Base-by-base conservation (phyloP, 2,797 vertebrate species). In the Spheniscus humboldti region DNA sequence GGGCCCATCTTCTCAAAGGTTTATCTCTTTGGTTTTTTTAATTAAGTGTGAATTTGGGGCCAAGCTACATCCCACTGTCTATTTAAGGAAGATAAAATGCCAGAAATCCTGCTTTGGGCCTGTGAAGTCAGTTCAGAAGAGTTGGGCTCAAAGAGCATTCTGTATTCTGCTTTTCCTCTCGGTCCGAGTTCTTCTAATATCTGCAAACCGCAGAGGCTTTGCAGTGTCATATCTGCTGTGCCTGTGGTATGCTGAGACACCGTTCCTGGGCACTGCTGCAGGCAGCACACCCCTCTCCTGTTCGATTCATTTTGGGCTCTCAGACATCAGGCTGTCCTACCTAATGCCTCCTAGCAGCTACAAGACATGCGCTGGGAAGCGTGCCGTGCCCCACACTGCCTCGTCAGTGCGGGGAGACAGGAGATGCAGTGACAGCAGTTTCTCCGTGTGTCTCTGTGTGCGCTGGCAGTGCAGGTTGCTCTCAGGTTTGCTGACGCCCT, bases 121-220 rank as follows among this genome's bases (percentile, higher is more conserved):
- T 88, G 30, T 90, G 86, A 92, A 94, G 59, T 93, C 94, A 79
- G 67, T 83, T 92, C 87, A 91, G 92, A 95, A 93, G 88, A 91
- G 83, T 1, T 53, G 39, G 82, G 25, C 69, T 95, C 78, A 96
- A 90, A 95, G 66, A 81, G 31, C 52, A 39, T 90, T 81, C 80
- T 91, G 73, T 92, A 30, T 89, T 67, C 78, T 88, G 37, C 3
- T 91, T 94, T 81, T 84, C 57, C 35, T 89, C 75, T 56, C 2
- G 1, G 55, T 66, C 68, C 2, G 4, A 55, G 56, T 62, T 62
- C 55, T 86, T 80, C 73, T 86, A 62, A 45, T 81, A 68, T 81
- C 87, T 76, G 62, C 62, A 75, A 57, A 84, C 37, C 0, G 4
- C 79, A 88, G 75, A 90, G 73, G 57, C 81, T 94, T 93, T 95